phyloP scores from a whole-genome alignment of 2,797 vertebrate species.

The Chaetodon trifasciatus region DNA sequence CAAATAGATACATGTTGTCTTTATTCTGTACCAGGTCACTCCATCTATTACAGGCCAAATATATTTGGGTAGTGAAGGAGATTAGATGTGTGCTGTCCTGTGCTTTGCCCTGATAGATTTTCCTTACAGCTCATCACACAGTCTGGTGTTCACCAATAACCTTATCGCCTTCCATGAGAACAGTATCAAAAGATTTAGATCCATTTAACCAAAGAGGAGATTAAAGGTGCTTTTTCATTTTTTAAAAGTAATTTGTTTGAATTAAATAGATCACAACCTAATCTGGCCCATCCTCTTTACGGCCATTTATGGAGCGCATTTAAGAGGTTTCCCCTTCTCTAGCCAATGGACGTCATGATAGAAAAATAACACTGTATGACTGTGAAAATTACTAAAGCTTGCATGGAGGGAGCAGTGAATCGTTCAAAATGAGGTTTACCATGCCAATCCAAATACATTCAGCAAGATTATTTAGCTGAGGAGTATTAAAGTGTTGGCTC shows the following conservation, averaged over 20 bases:
- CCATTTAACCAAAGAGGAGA: slow-evolving; percentile 70
- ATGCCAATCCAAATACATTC: slow-evolving; percentile 7
- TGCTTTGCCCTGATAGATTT: slow-evolving; percentile 24
- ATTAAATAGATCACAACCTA: slow-evolving; percentile 71
- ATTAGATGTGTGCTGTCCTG: slow-evolving; percentile 8
- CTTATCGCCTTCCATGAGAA: slow-evolving; percentile 37
- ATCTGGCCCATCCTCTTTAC: slow-evolving; percentile 72
- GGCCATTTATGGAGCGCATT: slow-evolving; percentile 55
- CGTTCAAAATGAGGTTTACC: slow-evolving; percentile 25
- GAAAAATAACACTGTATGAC: slow-evolving; percentile 53
- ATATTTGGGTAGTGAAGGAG: slow-evolving; percentile 9
- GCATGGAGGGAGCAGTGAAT: slow-evolving; percentile 23
- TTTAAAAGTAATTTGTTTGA: slow-evolving; percentile 74
- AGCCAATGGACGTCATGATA: slow-evolving; percentile 44
- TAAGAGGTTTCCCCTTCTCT: slow-evolving; percentile 43
- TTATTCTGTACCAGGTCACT: slow-evolving; percentile 19
- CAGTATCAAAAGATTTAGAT: slow-evolving; percentile 67
- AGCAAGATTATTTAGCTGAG: neutral
- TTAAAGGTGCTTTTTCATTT: slow-evolving; percentile 65
- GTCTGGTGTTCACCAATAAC: slow-evolving; percentile 25
- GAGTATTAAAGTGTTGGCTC: too few species aligned
- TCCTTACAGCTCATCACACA: slow-evolving; percentile 30
- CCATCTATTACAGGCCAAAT: slow-evolving; percentile 22
- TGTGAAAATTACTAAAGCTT: slow-evolving; percentile 37
- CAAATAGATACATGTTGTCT: slow-evolving; percentile 35